A percentile compares a stretch with the other conserved stretches of the same genome.
These are phyloP conservation scores for Chelidonichthys spinosus DNA, from an alignment of 2,797 vertebrate genomes.

Conservation along the genomic window DNA sequence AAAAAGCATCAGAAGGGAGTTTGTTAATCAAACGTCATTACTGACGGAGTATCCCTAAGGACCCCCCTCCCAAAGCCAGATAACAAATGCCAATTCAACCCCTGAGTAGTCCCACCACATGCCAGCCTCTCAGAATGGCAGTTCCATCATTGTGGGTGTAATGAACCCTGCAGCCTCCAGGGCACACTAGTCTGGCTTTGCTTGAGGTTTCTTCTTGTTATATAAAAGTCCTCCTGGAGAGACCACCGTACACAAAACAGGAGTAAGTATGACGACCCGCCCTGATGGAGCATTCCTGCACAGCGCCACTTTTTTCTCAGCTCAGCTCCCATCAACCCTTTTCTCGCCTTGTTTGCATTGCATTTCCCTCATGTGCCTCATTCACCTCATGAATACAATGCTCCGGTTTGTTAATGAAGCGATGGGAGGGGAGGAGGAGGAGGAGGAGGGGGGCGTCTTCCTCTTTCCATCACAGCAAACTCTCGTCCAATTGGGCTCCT, in stretches of 20 bases:
- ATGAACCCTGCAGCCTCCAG: background rate
- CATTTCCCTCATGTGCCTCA: constrained; percentile 41
- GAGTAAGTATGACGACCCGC: background rate
- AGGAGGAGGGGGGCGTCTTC: constrained; percentile 29
- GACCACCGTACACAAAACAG: background rate
- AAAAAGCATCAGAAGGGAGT: too few relatives aligned
- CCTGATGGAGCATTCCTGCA: constrained; percentile 31
- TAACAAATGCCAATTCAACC: background rate
- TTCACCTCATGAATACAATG: constrained; percentile 51
- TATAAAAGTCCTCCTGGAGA: constrained; percentile 1
- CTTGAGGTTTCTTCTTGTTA: constrained; percentile 3
- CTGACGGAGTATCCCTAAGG: background rate
- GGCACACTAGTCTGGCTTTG: background rate
- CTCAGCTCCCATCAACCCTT: constrained; percentile 36
- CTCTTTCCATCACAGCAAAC: constrained; percentile 70
- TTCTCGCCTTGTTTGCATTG: constrained; percentile 50
- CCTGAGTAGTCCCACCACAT: background rate
- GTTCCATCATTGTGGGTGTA: background rate
- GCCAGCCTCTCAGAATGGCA: background rate
- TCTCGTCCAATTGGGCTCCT: constrained; percentile 54
- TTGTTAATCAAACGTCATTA: too few relatives aligned
- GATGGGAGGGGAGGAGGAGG: constrained; percentile 29
- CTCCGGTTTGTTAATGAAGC: constrained; percentile 55
- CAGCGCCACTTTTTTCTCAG: background rate
- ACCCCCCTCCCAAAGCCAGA: background rate